These are phyloP conservation scores for Promerops cafer DNA, from an alignment of 2,113 vertebrate genomes.

Conservation along the genomic window DNA sequence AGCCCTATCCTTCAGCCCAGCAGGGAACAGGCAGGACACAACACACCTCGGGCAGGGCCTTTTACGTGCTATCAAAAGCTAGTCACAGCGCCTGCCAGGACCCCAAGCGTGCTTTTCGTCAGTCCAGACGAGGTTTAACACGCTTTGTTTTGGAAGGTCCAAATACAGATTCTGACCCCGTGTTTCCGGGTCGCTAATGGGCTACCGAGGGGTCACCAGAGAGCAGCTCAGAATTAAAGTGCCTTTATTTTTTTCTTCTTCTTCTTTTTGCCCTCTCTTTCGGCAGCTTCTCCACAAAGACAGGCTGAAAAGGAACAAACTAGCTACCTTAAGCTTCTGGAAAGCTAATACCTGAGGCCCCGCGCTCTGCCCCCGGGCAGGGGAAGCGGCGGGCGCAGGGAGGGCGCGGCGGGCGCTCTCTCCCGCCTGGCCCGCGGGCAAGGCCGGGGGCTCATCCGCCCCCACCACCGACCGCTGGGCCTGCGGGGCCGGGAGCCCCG, in stretches of 20 bases:
- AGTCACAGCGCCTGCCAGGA: too few species aligned
- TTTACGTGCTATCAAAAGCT: accelerated
- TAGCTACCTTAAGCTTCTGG: neutral
- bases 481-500: neutral
- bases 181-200: neutral
- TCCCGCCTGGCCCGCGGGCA: neutral
- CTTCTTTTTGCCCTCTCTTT: neutral
- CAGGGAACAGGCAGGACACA: neutral
- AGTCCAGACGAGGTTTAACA: neutral
- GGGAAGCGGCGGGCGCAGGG: neutral
- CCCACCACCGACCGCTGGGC: neutral
- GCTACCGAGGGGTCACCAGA: neutral
- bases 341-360: neutral
- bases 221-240: neutral
- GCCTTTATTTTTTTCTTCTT: accelerated
- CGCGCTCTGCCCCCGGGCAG: accelerated
- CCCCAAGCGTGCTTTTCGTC: accelerated
- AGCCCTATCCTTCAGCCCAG: neutral
- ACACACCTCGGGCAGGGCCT: too few species aligned
- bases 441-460: neutral
- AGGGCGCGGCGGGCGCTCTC: accelerated
- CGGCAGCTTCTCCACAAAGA: neutral
- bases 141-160: neutral
- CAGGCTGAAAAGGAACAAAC: neutral
- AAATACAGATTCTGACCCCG: too few species aligned